Evolutionary conservation across 2,113 vertebrate species (phyloP), one percentile per base, ranked within the genome.

Genomic region (Passerina amoena): DNA sequence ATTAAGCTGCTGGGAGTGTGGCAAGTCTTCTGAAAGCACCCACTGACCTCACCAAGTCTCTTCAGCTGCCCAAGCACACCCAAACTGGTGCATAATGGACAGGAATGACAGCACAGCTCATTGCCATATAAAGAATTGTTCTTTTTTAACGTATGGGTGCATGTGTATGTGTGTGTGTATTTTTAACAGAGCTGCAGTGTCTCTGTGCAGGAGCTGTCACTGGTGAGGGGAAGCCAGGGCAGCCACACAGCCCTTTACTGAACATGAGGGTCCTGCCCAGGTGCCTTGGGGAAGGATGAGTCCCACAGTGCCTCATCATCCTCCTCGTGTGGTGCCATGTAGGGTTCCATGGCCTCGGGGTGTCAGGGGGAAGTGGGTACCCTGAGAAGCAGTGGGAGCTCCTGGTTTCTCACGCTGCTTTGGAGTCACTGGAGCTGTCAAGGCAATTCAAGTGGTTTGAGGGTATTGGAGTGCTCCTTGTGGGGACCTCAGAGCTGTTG

Each of bases 181-280:
- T 90, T 96, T 93, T 96, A 92, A 72, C 84, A 69, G 90, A 90
- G 85, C 75, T 64, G 88, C 81, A 82, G 88, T 44, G 53, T 82
- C 70, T 82, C 92, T 22, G 51, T 78, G 89, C 84, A 50, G 92
- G 93, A 86, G 53, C 53, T 92, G 79, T 82, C 82, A 44, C 61
- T 69, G 56, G 70, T 1, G 14, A 68, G 91, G 92, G 88, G 53
- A 72, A 48, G 70, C 63, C 91, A 72, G 91, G 91, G 75, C 93
- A 92, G 81, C 22, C 24, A 5, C 35, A 10, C 14, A 44, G 53
- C 71, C 20, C 22, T 44, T 23, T 37, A 45, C 78, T 11, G 4
- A 75, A 82, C 5, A 0, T 0, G 1, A 70, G 51, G 61, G 85
- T n/a, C 91, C 82, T 59, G 78, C 72, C 5, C 19, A 25, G 91